Evolutionary conservation across 2,888 invertebrate species (phyloP).

Genomic region (Drosophila neoperkinsi): DNA sequence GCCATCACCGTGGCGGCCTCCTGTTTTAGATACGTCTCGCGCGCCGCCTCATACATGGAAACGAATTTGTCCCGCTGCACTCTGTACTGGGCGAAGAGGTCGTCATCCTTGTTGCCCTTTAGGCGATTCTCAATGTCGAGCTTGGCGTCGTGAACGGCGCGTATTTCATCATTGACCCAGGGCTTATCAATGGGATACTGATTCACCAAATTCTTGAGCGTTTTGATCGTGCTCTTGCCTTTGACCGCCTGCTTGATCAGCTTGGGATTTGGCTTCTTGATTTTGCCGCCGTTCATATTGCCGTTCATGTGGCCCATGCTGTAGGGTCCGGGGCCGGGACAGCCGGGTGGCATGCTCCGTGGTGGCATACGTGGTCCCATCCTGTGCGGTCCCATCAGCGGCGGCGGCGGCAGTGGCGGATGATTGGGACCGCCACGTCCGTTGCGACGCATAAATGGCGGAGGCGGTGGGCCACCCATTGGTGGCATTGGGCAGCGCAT

Average conservation of each 20-base stretch:
- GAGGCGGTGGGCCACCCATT: constrained; percentile 69
- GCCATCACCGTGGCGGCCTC: constrained; percentile 83
- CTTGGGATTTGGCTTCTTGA: constrained; percentile 79
- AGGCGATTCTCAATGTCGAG: constrained; percentile 86
- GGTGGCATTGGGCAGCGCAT: constrained; percentile 70
- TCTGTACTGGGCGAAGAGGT: constrained; percentile 87
- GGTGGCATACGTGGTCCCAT: constrained; percentile 66
- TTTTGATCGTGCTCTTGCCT: constrained; percentile 82
- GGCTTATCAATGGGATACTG: constrained; percentile 86
- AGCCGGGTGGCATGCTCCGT: constrained; percentile 64
- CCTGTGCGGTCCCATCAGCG: constrained; percentile 67
- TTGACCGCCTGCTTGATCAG: constrained; percentile 73
- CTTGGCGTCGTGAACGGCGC: constrained; percentile 86
- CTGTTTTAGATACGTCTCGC: constrained; percentile 86
- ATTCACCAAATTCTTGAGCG: constrained; percentile 83
- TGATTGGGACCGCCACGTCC: constrained; percentile 72
- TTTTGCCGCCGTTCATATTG: constrained; percentile 66
- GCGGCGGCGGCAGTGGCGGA: constrained; percentile 65
- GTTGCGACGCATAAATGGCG: constrained; percentile 77
- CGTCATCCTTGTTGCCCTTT: constrained; percentile 86
- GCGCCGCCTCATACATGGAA: constrained; percentile 86
- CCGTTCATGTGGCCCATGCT: constrained; percentile 57
- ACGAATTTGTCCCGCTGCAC: constrained; percentile 87
- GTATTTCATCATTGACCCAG: constrained; percentile 87
- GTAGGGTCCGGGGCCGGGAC: constrained; percentile 39